Evolutionary conservation across 92 coral and sea anemone species (phyloP), one percentile per base, ranked within the genome.

Genomic region (Diadumene lineata): DNA sequence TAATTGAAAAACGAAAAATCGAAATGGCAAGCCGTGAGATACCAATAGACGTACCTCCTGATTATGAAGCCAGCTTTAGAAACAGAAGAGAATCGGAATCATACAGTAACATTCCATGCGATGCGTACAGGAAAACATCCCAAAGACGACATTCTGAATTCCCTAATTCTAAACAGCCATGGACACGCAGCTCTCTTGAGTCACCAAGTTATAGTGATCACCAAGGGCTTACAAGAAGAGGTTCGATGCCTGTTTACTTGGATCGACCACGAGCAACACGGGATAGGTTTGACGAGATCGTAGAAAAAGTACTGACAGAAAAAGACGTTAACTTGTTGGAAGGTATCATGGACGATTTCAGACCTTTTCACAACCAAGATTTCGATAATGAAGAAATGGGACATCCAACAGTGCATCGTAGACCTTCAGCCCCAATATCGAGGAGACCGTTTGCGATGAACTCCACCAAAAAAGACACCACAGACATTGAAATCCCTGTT

Each of bases 41-140:
- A 16, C 84, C 87, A 43, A 78, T 86, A 48, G 69, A 27, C 1
- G 87, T 78, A 44, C 81, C 82, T 28, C 91, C 91, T 1, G 51
- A 31, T 13, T 56, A 72, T 43, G 65, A 72, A 9, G 31, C 55
- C 18, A 72, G 29, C 53, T 72, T 56, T 62, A 56, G 63, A 1
- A 61, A 56, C 15, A 31, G 50, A 8, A 56, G 65, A 21, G 43
- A 66, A 17, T 72, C 77, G 7, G 77, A 56, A 8, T 33, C 67
- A 56, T 11, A 19, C 19, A n/a, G 10, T 29, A 43, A 34, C 31
- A 30, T 53, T 21, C 13, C 50, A 31, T 51, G 9, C 34, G 7
- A 44, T 2, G 56, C n/a, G 25, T 11, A 3, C 4, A 31, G 31
- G 21, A 28, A 43, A 28, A 62, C 13, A 28, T 62, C 31, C 23